Evolutionary conservation across 2,113 vertebrate species (phyloP).

Genomic region (Patagioenas fasciata): DNA sequence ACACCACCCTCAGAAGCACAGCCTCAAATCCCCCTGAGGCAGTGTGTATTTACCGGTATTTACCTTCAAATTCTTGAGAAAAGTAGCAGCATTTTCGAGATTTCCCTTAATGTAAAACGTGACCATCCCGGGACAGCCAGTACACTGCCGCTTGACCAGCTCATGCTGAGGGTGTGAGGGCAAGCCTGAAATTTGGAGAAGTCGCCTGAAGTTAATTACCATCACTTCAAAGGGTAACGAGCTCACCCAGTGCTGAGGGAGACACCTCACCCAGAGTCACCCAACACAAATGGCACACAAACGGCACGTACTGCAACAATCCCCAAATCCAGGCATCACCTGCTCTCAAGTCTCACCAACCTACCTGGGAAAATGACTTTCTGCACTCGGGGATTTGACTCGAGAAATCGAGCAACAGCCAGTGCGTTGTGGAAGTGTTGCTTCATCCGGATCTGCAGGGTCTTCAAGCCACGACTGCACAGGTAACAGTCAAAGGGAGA

Average conservation of each 20-base stretch:
- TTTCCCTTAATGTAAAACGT: constrained; percentile 89
- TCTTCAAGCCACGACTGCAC: constrained; percentile 91
- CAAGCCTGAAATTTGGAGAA: constrained; percentile 75
- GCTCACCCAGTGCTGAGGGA: not conserved
- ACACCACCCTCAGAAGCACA: not conserved
- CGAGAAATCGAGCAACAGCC: constrained; percentile 83
- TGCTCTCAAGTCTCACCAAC: not conserved
- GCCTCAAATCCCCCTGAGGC: not conserved
- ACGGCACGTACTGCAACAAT: rapidly evolving
- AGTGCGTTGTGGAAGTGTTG: constrained; percentile 87
- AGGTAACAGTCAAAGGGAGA: constrained; percentile 94
- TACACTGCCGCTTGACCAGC: constrained; percentile 84
- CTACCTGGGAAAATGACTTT: constrained; percentile 90
- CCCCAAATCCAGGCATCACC: not conserved
- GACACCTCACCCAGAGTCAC: not conserved
- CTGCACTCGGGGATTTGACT: constrained; percentile 81
- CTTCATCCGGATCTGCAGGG: constrained; percentile 88
- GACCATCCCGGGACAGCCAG: constrained; percentile 89
- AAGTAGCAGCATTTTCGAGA: constrained; percentile 77
- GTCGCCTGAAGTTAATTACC: not conserved
- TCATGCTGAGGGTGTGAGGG: constrained; percentile 89
- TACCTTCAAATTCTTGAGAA: constrained; percentile 90
- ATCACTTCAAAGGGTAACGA: not conserved
- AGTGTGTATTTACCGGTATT: not conserved
- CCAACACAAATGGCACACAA: rapidly evolving